These are phyloP conservation scores for Echeneis naucrates DNA, from an alignment of 2,797 vertebrate species.

Conservation along the genomic window DNA sequence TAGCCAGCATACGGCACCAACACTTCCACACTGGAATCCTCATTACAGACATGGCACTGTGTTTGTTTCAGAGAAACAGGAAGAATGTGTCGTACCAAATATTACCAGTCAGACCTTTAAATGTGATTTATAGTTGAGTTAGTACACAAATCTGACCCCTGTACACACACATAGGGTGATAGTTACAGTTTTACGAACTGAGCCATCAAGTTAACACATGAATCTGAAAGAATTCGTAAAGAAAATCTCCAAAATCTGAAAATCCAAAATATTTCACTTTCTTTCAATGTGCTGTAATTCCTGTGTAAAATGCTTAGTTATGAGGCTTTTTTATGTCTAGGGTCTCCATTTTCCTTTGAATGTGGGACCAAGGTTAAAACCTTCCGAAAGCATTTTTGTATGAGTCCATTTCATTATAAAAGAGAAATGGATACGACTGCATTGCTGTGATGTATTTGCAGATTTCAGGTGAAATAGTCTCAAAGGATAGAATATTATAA, in stretches of 20 bases:
- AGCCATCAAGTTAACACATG: conserved; percentile 15
- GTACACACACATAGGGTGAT: not conserved
- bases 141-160: conserved; percentile 37
- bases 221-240: not conserved
- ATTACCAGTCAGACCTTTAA: conserved; percentile 45
- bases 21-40: conserved; percentile 32
- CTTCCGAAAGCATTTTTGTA: not conserved
- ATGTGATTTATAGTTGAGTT: conserved; percentile 56
- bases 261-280: not conserved
- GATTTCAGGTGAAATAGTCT: not conserved
- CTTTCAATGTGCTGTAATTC: not conserved
- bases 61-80: conserved; percentile 32
- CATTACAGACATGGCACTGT: conserved; percentile 21
- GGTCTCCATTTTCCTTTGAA: not conserved
- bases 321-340: conserved; percentile 6
- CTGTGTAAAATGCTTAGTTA: not conserved
- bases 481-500: not conserved
- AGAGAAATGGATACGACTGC: not conserved
- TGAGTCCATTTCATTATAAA: conserved; percentile 3
- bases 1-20: conserved; percentile 22
- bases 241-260: not conserved
- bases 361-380: not conserved
- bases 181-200: conserved; percentile 14
- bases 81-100: conserved; percentile 21
- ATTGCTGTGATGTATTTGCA: conserved; percentile 15